Conservation (phyloP, 1,140 invertebrate genomes). For the Hylaeus volcanicus region DNA sequence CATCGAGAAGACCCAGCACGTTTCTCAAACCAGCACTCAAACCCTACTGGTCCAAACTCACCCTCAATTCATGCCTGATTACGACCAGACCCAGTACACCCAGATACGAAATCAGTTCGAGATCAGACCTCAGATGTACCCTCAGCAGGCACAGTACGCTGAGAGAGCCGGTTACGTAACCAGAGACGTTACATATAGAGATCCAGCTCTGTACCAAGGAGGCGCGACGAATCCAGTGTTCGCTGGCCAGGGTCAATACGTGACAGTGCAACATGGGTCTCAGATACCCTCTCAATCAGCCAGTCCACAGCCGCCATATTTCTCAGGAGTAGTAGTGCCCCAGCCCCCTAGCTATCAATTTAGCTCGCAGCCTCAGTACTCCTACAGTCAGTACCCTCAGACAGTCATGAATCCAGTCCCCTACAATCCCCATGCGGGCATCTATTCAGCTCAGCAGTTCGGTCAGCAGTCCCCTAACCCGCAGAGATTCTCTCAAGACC, state of each 20-base stretch:
- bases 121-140: constrained; percentile 73
- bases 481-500: constrained; percentile 76
- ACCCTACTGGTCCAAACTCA: constrained; percentile 75
- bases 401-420: constrained; percentile 74
- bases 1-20: constrained; percentile 70
- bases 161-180: constrained; percentile 75
- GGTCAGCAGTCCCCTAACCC: constrained; percentile 76
- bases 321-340: constrained; percentile 69
- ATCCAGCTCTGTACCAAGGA: constrained; percentile 70
- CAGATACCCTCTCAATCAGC: constrained; percentile 72
- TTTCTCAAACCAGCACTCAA: constrained; percentile 73
- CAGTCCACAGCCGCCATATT: constrained; percentile 74
- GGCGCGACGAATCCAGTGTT: constrained; percentile 70
- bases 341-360: constrained; percentile 71
- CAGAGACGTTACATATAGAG: constrained; percentile 72
- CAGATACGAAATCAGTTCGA: constrained; percentile 75
- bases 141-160: constrained; percentile 69
- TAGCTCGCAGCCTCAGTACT: constrained; percentile 66
- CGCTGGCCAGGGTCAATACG: constrained; percentile 72
- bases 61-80: constrained; percentile 73
- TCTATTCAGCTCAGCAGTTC: constrained; percentile 71
- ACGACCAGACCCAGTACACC: constrained; percentile 74
- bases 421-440: constrained; percentile 69
- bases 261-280: constrained; percentile 72
- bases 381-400: constrained; percentile 77